Base-by-base conservation (phyloP, 2,113 vertebrate species). In the Hypocryptadius cinnamomeus region DNA sequence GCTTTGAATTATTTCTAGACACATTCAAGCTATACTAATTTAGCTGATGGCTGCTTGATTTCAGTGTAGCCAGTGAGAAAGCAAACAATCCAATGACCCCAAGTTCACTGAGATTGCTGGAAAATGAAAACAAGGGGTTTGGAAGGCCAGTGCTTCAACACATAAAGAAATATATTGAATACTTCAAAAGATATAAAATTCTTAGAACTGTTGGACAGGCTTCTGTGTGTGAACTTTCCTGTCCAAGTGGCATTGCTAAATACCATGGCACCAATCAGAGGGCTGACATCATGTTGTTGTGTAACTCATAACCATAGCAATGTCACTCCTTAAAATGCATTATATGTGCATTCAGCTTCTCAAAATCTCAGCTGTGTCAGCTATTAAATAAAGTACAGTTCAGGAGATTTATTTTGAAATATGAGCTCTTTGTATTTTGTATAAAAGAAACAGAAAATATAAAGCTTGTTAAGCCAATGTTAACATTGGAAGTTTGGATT, bases 211-310 rank as follows among this genome's bases (percentile, higher is more conserved):
- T 69, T 97, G 97, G 97, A 94, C 95, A 97, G 87, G 80, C 93
- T 97, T 95, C 95, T 96, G 81, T 83, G 80, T 91, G 87, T 96
- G 95, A 96, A 94, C 94, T 85, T 90, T 87, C 80, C 92, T 94
- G 94, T 97, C 97, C 97, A 97, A 97, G 92, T 78, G 89, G 89
- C 94, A 92, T 97, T 98, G 97, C 98, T 97, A 97, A 97, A 98
- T 87, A 96, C 83, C 78, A 60, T 93, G 84, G 95, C 92, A 96
- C 94, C 91, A 97, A 74, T 95, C 87, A 86, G 89, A 90, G 89
- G 79, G 70, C 88, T 97, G 97, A 97, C 96, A 95, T 97, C 93
- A 96, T 76, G 64, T 47, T 94, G 80, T 98, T 98, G 96, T 94
- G 97, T 96, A 98, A 98, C 92, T 64, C 79, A 84, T 84, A 93